Percentiles rank a stretch among this genome's conserved stretches.
These are phyloP conservation scores for Glaucidium brasilianum DNA, from an alignment of 2,113 vertebrate genomes.

Conservation along the genomic window DNA sequence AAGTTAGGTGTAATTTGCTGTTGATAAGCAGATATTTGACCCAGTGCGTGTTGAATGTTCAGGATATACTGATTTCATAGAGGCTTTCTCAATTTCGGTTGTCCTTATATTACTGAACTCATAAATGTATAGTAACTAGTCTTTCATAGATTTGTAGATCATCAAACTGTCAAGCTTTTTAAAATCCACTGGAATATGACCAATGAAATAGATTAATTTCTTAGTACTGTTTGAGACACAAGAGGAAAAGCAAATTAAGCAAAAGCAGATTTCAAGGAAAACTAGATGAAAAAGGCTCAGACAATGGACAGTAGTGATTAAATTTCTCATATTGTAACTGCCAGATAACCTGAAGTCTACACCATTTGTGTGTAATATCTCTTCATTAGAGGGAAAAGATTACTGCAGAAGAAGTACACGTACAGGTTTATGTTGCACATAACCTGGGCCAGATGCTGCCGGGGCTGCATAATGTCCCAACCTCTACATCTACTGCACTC, in stretches of 20 bases:
- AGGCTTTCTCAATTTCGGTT: conserved; percentile 18
- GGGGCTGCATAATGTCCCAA: neutral
- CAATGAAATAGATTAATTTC: neutral
- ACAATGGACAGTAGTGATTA: neutral
- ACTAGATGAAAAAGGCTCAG: neutral
- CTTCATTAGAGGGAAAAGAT: neutral
- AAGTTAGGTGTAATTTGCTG: conserved; percentile 50
- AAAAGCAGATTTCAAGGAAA: neutral
- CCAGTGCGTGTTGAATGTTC: neutral
- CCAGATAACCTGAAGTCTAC: neutral
- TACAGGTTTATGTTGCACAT: neutral
- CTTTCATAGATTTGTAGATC: neutral
- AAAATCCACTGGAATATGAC: neutral
- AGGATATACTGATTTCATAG: neutral
- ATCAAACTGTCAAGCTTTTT: neutral
- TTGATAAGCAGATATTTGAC: conserved; percentile 36
- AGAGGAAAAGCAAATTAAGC: neutral
- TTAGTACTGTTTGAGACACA: neutral
- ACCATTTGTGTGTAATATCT: neutral
- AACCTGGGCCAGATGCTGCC: neutral
- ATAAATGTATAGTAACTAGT: neutral
- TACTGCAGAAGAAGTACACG: neutral
- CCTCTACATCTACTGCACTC: neutral
- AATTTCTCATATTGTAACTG: neutral
- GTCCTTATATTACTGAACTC: neutral